Percentiles rank a stretch among this genome's conserved stretches.
These are phyloP conservation scores for Nansenia antarctica DNA, from an alignment of 2,113 vertebrate genomes.

Conservation along the genomic window DNA sequence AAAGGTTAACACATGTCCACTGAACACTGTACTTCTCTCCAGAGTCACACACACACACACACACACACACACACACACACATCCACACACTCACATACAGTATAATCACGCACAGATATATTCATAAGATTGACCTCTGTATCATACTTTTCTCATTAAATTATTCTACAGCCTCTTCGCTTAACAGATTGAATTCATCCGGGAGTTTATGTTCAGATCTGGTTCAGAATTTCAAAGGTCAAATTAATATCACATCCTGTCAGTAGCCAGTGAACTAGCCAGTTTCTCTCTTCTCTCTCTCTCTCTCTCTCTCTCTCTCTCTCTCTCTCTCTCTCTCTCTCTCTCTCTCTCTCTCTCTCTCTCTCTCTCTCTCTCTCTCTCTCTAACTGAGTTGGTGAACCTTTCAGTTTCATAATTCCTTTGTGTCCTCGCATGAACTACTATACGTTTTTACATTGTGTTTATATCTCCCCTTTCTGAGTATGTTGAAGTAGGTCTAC, in stretches of 20 bases:
- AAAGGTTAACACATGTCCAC: slow-evolving; percentile 20
- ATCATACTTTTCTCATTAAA: neutral
- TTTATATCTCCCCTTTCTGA: too few relatives aligned
- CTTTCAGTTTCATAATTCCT: too few relatives aligned
- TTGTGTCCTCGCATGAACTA: too few relatives aligned
- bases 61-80: neutral
- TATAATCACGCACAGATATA: neutral
- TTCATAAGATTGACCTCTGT: neutral
- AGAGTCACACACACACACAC: neutral
- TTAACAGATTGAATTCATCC: neutral
- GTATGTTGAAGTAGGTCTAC: too few relatives aligned
- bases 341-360: too few relatives aligned
- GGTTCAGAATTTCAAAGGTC: neutral
- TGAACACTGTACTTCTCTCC: neutral
- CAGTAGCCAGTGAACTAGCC: too few relatives aligned
- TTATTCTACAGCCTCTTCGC: neutral
- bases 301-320: too few relatives aligned
- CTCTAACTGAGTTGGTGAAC: too few relatives aligned
- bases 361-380: too few relatives aligned
- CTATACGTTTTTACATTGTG: too few relatives aligned
- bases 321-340: too few relatives aligned
- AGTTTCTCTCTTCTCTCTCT: too few relatives aligned
- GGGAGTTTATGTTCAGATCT: neutral
- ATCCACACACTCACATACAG: neutral
- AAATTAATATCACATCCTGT: neutral